phyloP scores from a whole-genome alignment of 2,888 invertebrate genomes.

The Agriopis aurantiaria region DNA sequence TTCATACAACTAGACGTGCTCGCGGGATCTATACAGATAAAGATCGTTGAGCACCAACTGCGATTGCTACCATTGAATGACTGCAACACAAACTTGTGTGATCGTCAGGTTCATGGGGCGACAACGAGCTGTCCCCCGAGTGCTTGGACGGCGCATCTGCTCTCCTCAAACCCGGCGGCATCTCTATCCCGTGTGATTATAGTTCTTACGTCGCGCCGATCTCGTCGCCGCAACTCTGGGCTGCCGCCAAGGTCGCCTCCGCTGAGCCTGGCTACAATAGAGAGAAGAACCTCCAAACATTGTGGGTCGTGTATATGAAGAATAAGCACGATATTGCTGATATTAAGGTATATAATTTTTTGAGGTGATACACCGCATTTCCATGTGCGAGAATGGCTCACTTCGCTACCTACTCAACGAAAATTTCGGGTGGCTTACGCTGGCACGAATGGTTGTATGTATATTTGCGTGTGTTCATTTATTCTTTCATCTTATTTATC shows the following conservation, averaged over 20 bases:
- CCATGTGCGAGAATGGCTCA: too few species aligned
- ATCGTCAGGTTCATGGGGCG: conserved; percentile 94
- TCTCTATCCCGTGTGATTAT: conserved; percentile 95
- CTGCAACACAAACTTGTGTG: neutral
- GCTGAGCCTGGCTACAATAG: conserved; percentile 57
- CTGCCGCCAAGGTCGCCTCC: conserved; percentile 87
- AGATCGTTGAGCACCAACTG: too few species aligned
- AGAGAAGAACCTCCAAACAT: conserved; percentile 89
- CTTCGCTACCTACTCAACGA: too few species aligned
- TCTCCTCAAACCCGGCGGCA: conserved; percentile 93
- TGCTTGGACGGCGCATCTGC: conserved; percentile 97
- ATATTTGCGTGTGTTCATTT: too few species aligned
- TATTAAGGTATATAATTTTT: conserved; percentile 78
- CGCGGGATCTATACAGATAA: too few species aligned
- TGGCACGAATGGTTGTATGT: too few species aligned
- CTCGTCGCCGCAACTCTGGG: conserved; percentile 95
- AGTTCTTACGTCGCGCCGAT: conserved; percentile 97
- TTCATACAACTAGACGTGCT: too few species aligned
- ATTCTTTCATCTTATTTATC: too few species aligned
- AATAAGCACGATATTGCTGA: conserved; percentile 93
- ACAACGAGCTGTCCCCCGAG: conserved; percentile 99
- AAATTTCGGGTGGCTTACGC: too few species aligned
- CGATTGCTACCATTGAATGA: too few species aligned
- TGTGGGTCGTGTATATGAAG: conserved; percentile 97
- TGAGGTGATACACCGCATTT: too few species aligned